A percentile compares a stretch with the other conserved stretches of the same genome.
These are phyloP conservation scores for Catostylus mosaicus DNA, from an alignment of 30 jellyfish, hydroid and myxozoan genomes.

Conservation along the genomic window DNA sequence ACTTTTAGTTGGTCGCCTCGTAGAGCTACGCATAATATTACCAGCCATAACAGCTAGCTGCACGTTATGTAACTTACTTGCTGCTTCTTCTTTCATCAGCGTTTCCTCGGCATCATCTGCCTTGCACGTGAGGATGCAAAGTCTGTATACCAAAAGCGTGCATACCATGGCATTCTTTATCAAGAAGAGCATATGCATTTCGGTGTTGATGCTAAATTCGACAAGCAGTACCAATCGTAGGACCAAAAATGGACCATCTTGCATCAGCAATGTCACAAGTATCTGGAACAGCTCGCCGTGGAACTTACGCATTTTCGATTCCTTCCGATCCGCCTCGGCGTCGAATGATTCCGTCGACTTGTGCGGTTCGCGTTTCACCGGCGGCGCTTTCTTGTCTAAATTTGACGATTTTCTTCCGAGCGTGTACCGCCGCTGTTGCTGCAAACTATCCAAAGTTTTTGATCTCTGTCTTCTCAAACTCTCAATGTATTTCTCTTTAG, in stretches of 20 bases:
- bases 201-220: constrained; percentile 66
- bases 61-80: constrained; percentile 83
- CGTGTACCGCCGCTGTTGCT: not conserved
- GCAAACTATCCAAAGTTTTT: constrained; percentile 30
- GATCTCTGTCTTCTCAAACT: constrained; percentile 39
- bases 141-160: constrained; percentile 73
- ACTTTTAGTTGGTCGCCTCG: not conserved
- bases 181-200: constrained; percentile 81
- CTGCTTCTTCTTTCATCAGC: constrained; percentile 72
- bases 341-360: constrained; percentile 60
- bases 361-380: constrained; percentile 30
- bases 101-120: constrained; percentile 76
- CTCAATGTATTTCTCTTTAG: constrained; percentile 62
- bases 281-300: constrained; percentile 87
- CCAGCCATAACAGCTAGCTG: constrained; percentile 83
- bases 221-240: constrained; percentile 66
- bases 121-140: constrained; percentile 78
- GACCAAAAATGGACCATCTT: constrained; percentile 87
- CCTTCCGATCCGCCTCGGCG: constrained; percentile 64
- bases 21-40: constrained; percentile 43
- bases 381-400: constrained; percentile 1
- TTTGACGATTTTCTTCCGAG: constrained; percentile 27
- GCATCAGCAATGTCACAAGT: constrained; percentile 81
- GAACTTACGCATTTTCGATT: constrained; percentile 43
- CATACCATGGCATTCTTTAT: constrained; percentile 89